A percentile compares a stretch with the other conserved stretches of the same genome.
Evolutionary conservation across 1,140 invertebrate genomes (phyloP).

Genomic region (Megalopta genalis): DNA sequence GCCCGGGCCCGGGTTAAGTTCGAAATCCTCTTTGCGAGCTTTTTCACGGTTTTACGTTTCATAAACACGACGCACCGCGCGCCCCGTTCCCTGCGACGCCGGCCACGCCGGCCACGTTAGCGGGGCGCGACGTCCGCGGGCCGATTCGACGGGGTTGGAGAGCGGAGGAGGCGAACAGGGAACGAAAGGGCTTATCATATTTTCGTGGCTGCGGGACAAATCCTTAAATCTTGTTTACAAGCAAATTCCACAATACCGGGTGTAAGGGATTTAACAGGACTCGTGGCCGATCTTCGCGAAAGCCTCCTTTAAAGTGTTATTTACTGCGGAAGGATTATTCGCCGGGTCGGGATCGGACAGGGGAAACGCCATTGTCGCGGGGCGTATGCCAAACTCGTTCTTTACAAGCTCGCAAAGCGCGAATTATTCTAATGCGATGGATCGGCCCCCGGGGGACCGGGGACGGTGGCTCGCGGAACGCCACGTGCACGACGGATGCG

Average conservation of each 20-base stretch:
- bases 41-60: conserved; percentile 80
- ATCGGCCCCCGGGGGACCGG: background rate
- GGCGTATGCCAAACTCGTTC: conserved; percentile 66
- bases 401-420: conserved; percentile 50
- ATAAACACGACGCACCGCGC: conserved; percentile 71
- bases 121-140: background rate
- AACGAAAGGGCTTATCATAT: conserved; percentile 71
- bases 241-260: conserved; percentile 71
- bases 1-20: conserved; percentile 53
- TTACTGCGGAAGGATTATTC: conserved; percentile 75
- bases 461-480: background rate
- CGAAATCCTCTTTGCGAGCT: conserved; percentile 78
- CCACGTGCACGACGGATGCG: background rate
- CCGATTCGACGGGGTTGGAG: background rate
- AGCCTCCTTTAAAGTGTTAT: conserved; percentile 71
- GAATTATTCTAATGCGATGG: conserved; percentile 50
- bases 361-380: conserved; percentile 54
- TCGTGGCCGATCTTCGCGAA: conserved; percentile 62
- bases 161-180: background rate
- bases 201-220: conserved; percentile 69
- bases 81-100: too few species aligned
- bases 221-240: conserved; percentile 77
- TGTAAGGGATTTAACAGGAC: conserved; percentile 68
- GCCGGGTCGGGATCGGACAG: conserved; percentile 34
- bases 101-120: too few species aligned